Base-by-base conservation (phyloP, 2,888 invertebrate species). In the Cancer borealis region DNA sequence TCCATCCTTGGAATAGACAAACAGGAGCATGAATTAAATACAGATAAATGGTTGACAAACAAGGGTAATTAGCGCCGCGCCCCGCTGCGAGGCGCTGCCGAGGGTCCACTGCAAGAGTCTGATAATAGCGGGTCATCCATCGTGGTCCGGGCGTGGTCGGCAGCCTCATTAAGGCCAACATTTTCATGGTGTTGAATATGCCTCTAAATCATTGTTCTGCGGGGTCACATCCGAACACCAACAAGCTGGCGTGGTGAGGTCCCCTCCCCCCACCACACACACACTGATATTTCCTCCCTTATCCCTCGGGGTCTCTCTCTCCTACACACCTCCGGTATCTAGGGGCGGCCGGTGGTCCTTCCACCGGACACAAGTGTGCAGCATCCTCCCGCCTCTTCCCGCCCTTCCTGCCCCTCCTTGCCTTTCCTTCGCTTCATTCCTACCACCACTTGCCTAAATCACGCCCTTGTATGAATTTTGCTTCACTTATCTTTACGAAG, bases 21-120 rank as follows among this genome's bases (percentile, higher is more conserved):
- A 84, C 84, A 84, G 84, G 84, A 30, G 39, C 84, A 84, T 84
- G 84, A 84, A 84, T 84, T 84, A 84, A 84, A 39, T 84, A 39
- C 39, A 84, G 84, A 84, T 84, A 84, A 84, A 84, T 84, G 84
- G 84, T 39, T 84, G 84, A 84, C 84, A 84, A 84, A 84, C 84
- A 84, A 30, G 30, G 30, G 39, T 84, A 84, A 84, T 84, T 84
- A 84, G 39, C 84, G 39, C 12, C 84, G 84, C 39, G 84, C 39
- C 84, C 84, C 84, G 39, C 84, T 84, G 84, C 14, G 84, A 39
- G 84, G 84, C 84, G 30, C 84, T 1, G 26, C 84, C 0, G 84
- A 39, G 84, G 84, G 84, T 84, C 84, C 84, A 39, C 84, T n/a
- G 84, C 84, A 14, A 12, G 84, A 17, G 39, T 30, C 39, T 84